Conservation (phyloP, 2,888 invertebrate genomes). For the Amblyjoppa fuscipennis region DNA sequence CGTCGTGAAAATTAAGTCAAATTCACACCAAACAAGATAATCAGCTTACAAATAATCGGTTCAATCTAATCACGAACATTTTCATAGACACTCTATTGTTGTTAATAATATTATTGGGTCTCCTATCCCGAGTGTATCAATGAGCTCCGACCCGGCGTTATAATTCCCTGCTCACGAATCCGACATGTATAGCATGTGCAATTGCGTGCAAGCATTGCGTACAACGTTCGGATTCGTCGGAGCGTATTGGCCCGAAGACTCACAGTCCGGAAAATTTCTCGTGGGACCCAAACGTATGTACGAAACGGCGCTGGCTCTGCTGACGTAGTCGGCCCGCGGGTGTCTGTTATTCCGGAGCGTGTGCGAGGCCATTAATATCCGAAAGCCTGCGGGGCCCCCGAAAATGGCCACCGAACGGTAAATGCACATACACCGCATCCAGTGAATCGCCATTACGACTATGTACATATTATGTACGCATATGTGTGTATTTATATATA, state of each 20-base stretch:
- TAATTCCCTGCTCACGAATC: neutral
- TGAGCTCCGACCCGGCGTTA: neutral
- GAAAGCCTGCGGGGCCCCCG: constrained; percentile 48
- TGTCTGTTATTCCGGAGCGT: constrained; percentile 56
- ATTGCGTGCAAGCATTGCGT: neutral
- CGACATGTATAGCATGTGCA: neutral
- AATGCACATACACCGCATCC: constrained; percentile 44
- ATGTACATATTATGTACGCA: neutral
- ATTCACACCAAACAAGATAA: too few species aligned
- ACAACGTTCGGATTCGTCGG: constrained; percentile 26
- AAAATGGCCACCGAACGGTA: constrained; percentile 56
- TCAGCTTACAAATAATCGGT: too few species aligned
- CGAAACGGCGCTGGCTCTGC: constrained; percentile 8
- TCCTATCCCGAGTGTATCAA: too few species aligned
- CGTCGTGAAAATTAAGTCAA: too few species aligned
- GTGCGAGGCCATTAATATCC: constrained; percentile 61
- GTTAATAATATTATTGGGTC: too few species aligned
- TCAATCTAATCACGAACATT: too few species aligned
- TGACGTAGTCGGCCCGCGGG: constrained; percentile 27
- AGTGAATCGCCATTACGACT: constrained; percentile 23
- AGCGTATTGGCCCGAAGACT: constrained; percentile 52
- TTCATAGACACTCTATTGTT: too few species aligned
- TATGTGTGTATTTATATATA: constrained; percentile 8
- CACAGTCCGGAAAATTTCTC: constrained; percentile 64
- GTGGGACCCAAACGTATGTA: constrained; percentile 52